Percentiles rank a stretch among this genome's conserved stretches.
These are phyloP conservation scores for Lepidurus arcticus DNA, from an alignment of 1,140 invertebrate genomes.

Conservation along the genomic window DNA sequence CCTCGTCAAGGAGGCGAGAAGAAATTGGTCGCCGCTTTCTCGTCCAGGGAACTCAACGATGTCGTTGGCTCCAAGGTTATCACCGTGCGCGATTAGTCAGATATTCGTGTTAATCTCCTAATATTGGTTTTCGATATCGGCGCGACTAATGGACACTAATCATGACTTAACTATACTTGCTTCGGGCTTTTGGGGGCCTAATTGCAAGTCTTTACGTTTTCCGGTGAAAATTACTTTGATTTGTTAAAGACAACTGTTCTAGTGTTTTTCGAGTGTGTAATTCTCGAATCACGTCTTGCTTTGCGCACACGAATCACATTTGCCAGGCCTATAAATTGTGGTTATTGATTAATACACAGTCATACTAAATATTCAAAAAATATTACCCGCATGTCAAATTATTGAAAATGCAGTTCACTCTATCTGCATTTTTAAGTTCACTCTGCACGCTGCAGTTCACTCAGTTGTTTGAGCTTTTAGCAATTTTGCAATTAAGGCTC, in stretches of 20 bases:
- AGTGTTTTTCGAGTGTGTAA: background rate
- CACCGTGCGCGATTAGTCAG: slow-evolving; percentile 42
- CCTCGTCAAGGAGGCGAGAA: slow-evolving; percentile 40
- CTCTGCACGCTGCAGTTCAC: too few relatives aligned
- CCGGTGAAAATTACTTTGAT: background rate
- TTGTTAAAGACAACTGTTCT: background rate
- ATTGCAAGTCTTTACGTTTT: background rate
- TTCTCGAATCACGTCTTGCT: background rate
- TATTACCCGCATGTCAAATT: too few relatives aligned
- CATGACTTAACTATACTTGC: background rate
- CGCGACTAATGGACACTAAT: background rate
- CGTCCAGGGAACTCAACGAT: slow-evolving; percentile 41
- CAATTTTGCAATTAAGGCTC: too few relatives aligned
- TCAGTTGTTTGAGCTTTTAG: too few relatives aligned
- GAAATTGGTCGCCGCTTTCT: slow-evolving; percentile 42
- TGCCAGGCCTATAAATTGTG: too few relatives aligned
- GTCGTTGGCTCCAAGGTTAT: slow-evolving; percentile 41
- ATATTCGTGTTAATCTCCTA: background rate
- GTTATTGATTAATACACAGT: too few relatives aligned
- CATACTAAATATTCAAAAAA: too few relatives aligned
- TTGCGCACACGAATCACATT: too few relatives aligned
- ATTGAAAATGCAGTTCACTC: too few relatives aligned
- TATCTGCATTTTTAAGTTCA: too few relatives aligned
- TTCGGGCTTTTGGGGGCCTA: background rate
- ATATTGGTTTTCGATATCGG: background rate